Base-by-base conservation (phyloP, 2,113 vertebrate genomes). In the Lasiurus borealis region DNA sequence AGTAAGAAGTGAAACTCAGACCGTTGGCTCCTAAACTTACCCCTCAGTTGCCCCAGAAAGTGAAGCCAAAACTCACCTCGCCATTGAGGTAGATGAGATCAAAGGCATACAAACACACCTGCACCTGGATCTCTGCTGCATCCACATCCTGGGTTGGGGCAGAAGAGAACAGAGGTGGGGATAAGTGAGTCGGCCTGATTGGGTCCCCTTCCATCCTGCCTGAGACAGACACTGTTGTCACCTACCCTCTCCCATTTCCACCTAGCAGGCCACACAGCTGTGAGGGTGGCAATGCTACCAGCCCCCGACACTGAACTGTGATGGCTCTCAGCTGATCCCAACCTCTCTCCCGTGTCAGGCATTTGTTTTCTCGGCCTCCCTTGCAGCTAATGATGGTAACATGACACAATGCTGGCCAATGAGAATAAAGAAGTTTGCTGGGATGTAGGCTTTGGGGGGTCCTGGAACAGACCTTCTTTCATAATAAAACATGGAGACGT, bases 61-160 rank as follows among this genome's bases (percentile, higher is more conserved):
- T 1, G 3, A 10, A 5, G 59, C 36, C 0, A 0, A 44, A 40
- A 95, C 98, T 99, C 96, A 99, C 99, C 98, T 99, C 98, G 94
- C 99, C 99, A 0, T 99, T 99, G 68, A 99, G 98, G 96, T 99
- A 99, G 68, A 99, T 98, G 88, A 99, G 98, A 97, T 99, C 99
- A 1, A 99, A 99, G 95, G 99, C 99, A 0, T 99, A 99, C 44
- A 99, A 97, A 21, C 99, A 99, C 93, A 99, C 99, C 89, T 99
- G 99, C 82, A 99, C 99, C 97, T 99, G 99, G 97, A 99, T 99
- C 88, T 99, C 99, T 0, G 99, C 98, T 0, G 99, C 98, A 1
- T 99, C 99, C 75, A 99, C 99, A 62, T 99, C 99, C 99, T 99
- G 97, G 46, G 66, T 84, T 1, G 23, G 96, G n/a, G 85, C 3